phyloP scores from a whole-genome alignment of 2,888 invertebrate species.

The Ametastegia equiseti region DNA sequence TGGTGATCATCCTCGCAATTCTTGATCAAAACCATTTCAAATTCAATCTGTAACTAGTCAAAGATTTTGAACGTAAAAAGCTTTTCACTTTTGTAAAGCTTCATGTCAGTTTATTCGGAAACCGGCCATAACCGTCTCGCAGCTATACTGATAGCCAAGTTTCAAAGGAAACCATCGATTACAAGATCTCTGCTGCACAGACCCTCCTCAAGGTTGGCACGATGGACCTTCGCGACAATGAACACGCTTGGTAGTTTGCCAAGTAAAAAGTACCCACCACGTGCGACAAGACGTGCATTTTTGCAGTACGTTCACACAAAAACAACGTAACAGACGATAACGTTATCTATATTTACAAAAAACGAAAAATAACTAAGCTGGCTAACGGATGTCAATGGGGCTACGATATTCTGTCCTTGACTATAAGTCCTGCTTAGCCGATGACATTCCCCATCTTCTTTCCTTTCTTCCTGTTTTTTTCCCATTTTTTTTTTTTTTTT shows the following conservation, averaged over 20 bases:
- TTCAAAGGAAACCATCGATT: background rate
- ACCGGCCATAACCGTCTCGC: no score
- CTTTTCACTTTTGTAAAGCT: no score
- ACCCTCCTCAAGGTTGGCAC: background rate
- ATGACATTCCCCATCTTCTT: conserved; percentile 10
- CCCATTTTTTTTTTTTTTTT: background rate
- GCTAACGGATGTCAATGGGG: background rate
- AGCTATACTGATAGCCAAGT: background rate
- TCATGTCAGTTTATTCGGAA: no score
- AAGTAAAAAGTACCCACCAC: no score
- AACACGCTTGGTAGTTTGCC: background rate
- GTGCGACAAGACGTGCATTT: background rate
- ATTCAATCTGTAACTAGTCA: no score
- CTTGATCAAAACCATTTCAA: no score
- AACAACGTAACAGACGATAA: background rate
- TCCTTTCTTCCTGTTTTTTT: background rate
- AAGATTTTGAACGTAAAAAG: no score
- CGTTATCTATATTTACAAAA: no score
- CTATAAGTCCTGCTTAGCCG: conserved; percentile 41
- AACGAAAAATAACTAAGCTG: background rate
- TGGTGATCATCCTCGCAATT: no score
- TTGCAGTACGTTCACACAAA: background rate
- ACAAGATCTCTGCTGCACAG: background rate
- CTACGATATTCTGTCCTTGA: conserved; percentile 28
- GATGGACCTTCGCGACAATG: background rate